Evolutionary conservation across 2,888 invertebrate genomes (phyloP), one percentile per base, ranked within the genome.

Genomic region (Uropetala carovei): DNA sequence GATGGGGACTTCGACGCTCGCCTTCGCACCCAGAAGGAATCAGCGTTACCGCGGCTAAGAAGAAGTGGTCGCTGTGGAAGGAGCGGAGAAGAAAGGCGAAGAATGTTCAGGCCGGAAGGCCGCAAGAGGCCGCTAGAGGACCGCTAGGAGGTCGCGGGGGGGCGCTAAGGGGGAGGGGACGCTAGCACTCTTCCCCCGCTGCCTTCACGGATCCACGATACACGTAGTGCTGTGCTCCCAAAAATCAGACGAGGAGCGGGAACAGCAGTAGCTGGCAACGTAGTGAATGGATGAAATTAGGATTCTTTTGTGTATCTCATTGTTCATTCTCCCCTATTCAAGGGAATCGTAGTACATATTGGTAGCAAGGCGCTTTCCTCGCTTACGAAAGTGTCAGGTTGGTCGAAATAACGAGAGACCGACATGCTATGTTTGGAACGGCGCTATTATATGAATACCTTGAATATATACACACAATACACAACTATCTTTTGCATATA

Each of bases 211-310:
- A 43, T 43, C 43, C 16, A 22, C 14, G n/a, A n/a, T 3, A 14
- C 27, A 18, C 56, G 89, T 89, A 89, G 89, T 89, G 89, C 89
- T 89, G 89, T 43, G 16, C 64, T 64, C 89, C 68, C 18, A 18
- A 30, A 1, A 18, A 18, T 30, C 27, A 16, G 86, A 60, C 59
- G 59, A n/a, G 60, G 64, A 89, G 43, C 16, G n/a, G 75, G 75
- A 75, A 27, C 89, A 64, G 89, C 89, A 64, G 22, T 89, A 89
- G 89, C 43, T 64, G 89, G 27, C 89, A 89, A 18, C 89, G 89
- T 89, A 89, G 89, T 89, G 89, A 89, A 89, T 89, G 89, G 89
- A 64, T 89, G 60, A 64, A 64, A 89, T 89, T 89, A 89, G 89
- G 30, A 16, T 89, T 60, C 89, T 43, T 89, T 64, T 89, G 64